Conservation (phyloP, 2,113 vertebrate genomes). For the Gambusia affinis region DNA sequence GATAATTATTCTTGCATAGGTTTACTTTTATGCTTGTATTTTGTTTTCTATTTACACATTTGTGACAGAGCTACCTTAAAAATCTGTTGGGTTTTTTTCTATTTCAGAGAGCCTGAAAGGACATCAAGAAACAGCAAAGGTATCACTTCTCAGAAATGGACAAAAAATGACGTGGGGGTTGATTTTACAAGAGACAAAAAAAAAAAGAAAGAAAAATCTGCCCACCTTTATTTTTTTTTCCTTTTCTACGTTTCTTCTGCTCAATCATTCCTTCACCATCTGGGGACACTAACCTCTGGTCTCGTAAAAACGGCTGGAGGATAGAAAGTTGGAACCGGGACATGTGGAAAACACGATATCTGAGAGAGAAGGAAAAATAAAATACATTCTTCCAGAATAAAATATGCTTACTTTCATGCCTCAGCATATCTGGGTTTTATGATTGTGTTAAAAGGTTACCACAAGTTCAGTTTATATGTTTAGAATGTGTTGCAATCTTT, state of each 20-base stretch:
- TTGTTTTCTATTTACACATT: neutral
- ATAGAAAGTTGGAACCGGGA: conserved; percentile 32
- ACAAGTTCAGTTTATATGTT: neutral
- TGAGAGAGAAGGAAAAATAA: neutral
- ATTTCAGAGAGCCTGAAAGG: conserved; percentile 69
- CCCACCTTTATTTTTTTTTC: conserved; percentile 1
- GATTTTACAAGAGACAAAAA: conserved; percentile 37
- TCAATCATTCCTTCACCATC: conserved; percentile 42
- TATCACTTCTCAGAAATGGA: conserved; percentile 51
- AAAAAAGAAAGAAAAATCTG: conserved; percentile 2
- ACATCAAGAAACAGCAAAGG: conserved; percentile 69
- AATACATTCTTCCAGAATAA: neutral
- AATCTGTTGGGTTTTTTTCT: conserved; percentile 70
- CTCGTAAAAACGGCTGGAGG: conserved; percentile 43
- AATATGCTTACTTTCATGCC: neutral
- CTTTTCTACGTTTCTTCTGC: neutral
- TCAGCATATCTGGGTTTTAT: neutral
- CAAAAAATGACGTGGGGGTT: conserved; percentile 1
- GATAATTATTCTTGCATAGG: neutral
- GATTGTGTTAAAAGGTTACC: neutral
- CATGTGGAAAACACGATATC: conserved; percentile 48
- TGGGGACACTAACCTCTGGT: conserved; percentile 21
- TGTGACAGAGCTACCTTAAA: neutral
- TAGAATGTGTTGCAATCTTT: neutral
- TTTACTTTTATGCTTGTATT: neutral